Conservation (phyloP, 2,888 invertebrate genomes). For the Pollenia angustigena region DNA sequence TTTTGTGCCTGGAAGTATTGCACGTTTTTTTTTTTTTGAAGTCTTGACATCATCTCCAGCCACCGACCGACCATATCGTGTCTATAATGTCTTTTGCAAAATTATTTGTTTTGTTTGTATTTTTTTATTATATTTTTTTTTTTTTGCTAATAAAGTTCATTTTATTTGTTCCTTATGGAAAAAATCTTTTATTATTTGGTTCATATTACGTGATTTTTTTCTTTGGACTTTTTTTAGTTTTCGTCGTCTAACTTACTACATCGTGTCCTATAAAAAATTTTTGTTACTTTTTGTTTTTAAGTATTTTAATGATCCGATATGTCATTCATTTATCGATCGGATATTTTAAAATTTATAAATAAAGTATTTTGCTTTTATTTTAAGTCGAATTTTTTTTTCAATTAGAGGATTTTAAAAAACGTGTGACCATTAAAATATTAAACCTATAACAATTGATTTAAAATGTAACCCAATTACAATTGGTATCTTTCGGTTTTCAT, state of each 20-base stretch:
- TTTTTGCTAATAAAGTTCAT: constrained; percentile 41
- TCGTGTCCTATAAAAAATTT: constrained; percentile 68
- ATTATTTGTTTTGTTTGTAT: background rate
- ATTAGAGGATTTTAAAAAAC: constrained; percentile 63
- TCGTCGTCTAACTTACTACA: constrained; percentile 25
- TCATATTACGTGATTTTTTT: constrained; percentile 57
- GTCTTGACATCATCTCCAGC: constrained; percentile 23
- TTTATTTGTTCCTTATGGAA: constrained; percentile 42
- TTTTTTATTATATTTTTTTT: background rate
- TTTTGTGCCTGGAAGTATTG: constrained; percentile 67
- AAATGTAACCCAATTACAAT: constrained; percentile 36
- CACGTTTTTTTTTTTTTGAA: constrained; percentile 68
- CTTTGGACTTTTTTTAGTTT: constrained; percentile 56
- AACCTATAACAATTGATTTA: constrained; percentile 50
- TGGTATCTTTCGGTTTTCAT: no score
- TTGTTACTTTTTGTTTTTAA: constrained; percentile 6
- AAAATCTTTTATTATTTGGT: constrained; percentile 11
- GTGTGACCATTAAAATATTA: constrained; percentile 57
- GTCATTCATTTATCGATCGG: constrained; percentile 57
- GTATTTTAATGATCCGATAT: constrained; percentile 62
- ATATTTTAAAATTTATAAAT: constrained; percentile 61
- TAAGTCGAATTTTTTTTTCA: constrained; percentile 28
- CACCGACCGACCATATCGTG: constrained; percentile 36
- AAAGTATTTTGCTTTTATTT: background rate
- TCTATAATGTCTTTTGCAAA: constrained; percentile 32